Percentiles rank a stretch among this genome's conserved stretches.
phyloP scores from a whole-genome alignment of 2,888 invertebrate genomes.

The Andrena fulva region DNA sequence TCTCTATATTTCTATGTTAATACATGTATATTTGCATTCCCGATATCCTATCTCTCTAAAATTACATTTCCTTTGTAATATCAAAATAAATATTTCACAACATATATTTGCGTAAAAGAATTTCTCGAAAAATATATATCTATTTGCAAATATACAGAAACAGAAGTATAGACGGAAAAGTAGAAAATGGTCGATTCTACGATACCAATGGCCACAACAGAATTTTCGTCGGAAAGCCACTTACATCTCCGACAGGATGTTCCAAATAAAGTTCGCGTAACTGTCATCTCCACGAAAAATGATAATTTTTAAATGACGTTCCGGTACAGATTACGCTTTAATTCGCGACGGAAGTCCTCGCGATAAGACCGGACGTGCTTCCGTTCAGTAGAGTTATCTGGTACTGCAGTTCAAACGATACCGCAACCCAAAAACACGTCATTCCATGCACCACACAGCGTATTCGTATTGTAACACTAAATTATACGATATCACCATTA shows the following conservation, averaged over 20 bases:
- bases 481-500: not conserved
- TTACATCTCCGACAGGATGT: slow-evolving; percentile 29
- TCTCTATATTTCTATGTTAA: too few relatives aligned
- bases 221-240: not conserved
- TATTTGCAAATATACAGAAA: too few relatives aligned
- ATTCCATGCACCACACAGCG: not conserved
- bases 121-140: too few relatives aligned
- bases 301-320: slow-evolving; percentile 34
- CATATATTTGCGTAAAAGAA: too few relatives aligned
- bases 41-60: too few relatives aligned
- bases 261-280: slow-evolving; percentile 6
- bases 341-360: slow-evolving; percentile 63
- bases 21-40: too few relatives aligned
- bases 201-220: too few relatives aligned
- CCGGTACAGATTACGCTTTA: slow-evolving; percentile 56
- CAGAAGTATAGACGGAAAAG: too few relatives aligned
- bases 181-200: too few relatives aligned
- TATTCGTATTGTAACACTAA: not conserved
- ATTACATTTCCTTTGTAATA: too few relatives aligned
- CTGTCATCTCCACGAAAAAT: slow-evolving; percentile 17
- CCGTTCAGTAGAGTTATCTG: slow-evolving; percentile 55
- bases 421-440: slow-evolving; percentile 7
- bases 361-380: slow-evolving; percentile 72
- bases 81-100: too few relatives aligned
- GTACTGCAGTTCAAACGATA: slow-evolving; percentile 14